Percentiles rank a stretch among this genome's conserved stretches.
phyloP scores from a whole-genome alignment of 2,888 invertebrate species.

The Spodoptera exigua region DNA sequence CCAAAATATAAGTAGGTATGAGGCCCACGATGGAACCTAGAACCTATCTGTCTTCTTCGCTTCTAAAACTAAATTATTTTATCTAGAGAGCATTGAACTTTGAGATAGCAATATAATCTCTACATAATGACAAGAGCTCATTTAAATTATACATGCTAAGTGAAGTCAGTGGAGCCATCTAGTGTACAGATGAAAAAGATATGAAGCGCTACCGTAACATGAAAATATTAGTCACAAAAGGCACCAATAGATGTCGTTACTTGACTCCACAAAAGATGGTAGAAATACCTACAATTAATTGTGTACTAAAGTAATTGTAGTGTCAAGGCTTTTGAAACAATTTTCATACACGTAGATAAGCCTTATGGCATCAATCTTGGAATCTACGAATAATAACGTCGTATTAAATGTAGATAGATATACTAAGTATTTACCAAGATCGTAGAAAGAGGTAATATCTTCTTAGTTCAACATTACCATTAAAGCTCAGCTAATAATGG shows the following conservation, averaged over 20 bases:
- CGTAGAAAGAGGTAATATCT: background rate
- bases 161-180: slow-evolving; percentile 24
- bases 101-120: too few relatives aligned
- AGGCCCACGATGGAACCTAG: too few relatives aligned
- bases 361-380: too few relatives aligned
- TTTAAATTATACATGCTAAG: background rate
- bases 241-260: slow-evolving; percentile 29
- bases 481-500: background rate
- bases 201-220: background rate
- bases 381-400: too few relatives aligned
- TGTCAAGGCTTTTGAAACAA: slow-evolving; percentile 4
- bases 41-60: too few relatives aligned
- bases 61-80: too few relatives aligned
- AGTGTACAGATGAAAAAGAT: background rate
- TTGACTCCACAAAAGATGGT: background rate
- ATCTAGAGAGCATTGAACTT: too few relatives aligned
- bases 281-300: slow-evolving; percentile 21
- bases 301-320: background rate
- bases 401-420: background rate
- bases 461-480: slow-evolving; percentile 1
- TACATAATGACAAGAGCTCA: too few relatives aligned
- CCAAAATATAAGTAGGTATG: too few relatives aligned
- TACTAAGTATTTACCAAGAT: background rate
- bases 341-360: background rate
- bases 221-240: background rate